Evolutionary conservation across 2,888 invertebrate species (phyloP), one percentile per base, ranked within the genome.

Genomic region (Unio pictorum): DNA sequence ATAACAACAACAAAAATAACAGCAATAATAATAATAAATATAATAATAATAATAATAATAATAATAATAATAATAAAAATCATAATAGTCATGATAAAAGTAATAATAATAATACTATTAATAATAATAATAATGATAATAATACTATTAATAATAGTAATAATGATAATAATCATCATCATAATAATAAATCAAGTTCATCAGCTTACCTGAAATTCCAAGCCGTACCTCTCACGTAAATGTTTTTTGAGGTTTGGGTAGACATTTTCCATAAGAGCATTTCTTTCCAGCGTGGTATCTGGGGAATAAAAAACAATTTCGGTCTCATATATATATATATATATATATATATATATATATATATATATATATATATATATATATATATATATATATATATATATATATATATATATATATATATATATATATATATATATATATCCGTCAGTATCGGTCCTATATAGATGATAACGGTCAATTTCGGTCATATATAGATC

Each of bases 231-330:
- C 90, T 99, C 98, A 68, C 98, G 91, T 87, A 99, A 98, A 89
- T 96, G 98, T 87, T 98, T 98, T 88, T 99, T 99, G 78, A 99
- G 93, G 87, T 95, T 94, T 0, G 99, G 99, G 89, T 99, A 99
- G 78, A 98, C 98, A 89, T 98, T 97, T 3, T 98, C 96, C 98
- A 99, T 99, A 72, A 99, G 89, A 0, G 97, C 97, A 89, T 99
- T 99, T 75, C 99, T 92, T 89, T 99, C 99, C 94, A 98, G 95
- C 0, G 97, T 96, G 0, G 98, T 99, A 88, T 99, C 99, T 98
- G 23, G 23, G 23, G 2, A 28, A 28, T 2, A 28, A 28, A 28
- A 4, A 28, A 4, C 28, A 28, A 28, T 28, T 28, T 28, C 28
- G 28, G 28, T 28, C 28, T 23, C 23, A 23, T 23, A 23, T 23